A percentile compares a stretch with the other conserved stretches of the same genome.
Conservation (phyloP, 2,888 invertebrate species). For the Pimpla rufipes region DNA sequence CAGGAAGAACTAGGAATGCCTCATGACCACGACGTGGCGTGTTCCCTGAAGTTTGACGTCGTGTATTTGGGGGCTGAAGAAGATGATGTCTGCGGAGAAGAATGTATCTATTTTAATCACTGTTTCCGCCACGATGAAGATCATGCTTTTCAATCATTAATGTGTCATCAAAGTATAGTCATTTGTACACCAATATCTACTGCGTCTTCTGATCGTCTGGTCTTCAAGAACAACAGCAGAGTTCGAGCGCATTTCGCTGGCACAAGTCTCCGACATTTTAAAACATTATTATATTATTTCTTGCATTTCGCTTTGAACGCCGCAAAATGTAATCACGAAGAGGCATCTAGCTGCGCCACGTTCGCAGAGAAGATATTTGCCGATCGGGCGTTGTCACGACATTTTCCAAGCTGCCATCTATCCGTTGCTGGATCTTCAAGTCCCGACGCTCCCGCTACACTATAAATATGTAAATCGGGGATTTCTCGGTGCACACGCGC, state of each 20-base stretch:
- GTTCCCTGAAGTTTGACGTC: no score
- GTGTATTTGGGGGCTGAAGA: no score
- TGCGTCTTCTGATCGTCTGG: background rate
- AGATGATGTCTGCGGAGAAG: no score
- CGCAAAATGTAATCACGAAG: slow-evolving; percentile 18
- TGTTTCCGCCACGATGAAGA: no score
- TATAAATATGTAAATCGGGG: slow-evolving; percentile 83
- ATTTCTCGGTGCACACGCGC: slow-evolving; percentile 76
- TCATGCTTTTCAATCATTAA: background rate
- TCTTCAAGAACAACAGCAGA: background rate
- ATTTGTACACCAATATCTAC: background rate
- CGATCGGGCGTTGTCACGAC: slow-evolving; percentile 64
- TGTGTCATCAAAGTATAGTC: no score
- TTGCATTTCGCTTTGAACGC: background rate
- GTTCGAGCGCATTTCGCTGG: no score
- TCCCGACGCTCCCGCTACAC: slow-evolving; percentile 32
- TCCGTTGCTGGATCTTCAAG: slow-evolving; percentile 58
- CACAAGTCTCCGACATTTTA: background rate
- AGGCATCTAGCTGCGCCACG: background rate
- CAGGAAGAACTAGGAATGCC: background rate
- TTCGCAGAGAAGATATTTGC: slow-evolving; percentile 36
- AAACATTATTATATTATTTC: background rate
- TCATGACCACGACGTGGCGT: background rate
- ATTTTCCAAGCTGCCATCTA: slow-evolving; percentile 61
- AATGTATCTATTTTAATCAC: no score